Conservation (phyloP, 1,140 invertebrate genomes). For the Caenorhabditis briggsae region DNA sequence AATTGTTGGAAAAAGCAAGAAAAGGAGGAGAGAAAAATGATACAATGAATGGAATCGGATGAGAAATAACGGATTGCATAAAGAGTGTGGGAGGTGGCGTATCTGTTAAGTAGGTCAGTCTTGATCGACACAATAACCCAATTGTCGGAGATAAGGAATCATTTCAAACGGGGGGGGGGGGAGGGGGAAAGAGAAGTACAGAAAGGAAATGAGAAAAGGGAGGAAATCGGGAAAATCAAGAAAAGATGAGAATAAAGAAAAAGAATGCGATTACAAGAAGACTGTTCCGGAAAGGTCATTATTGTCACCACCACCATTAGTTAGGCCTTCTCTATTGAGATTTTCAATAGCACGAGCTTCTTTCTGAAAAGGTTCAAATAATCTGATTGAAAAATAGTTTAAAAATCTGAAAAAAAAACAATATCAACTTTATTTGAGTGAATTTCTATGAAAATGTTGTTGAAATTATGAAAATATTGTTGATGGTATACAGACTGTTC, state of each 20-base stretch:
- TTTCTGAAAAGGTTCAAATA: neutral
- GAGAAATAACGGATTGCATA: neutral
- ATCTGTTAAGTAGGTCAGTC: constrained; percentile 43
- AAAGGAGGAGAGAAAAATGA: neutral
- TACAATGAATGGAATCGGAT: constrained; percentile 15
- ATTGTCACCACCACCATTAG: neutral
- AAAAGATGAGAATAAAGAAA: neutral
- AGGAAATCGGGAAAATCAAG: neutral
- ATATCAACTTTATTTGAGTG: too few relatives aligned
- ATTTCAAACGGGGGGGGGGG: neutral
- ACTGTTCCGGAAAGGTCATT: constrained; percentile 41
- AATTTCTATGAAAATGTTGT: too few relatives aligned
- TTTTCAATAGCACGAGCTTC: neutral
- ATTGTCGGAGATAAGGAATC: constrained; percentile 48
- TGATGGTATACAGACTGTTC: too few relatives aligned
- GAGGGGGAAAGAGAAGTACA: neutral
- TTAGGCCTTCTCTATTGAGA: neutral
- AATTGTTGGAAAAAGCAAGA: neutral
- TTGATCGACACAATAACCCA: constrained; percentile 53
- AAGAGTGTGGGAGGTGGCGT: neutral
- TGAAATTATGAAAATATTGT: too few relatives aligned
- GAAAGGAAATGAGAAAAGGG: neutral
- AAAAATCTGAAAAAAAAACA: neutral
- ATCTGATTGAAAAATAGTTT: neutral
- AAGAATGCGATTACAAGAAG: constrained; percentile 36